These are phyloP conservation scores for Lasiurus cinereus DNA, from an alignment of 2,113 vertebrate genomes.

Conservation along the genomic window DNA sequence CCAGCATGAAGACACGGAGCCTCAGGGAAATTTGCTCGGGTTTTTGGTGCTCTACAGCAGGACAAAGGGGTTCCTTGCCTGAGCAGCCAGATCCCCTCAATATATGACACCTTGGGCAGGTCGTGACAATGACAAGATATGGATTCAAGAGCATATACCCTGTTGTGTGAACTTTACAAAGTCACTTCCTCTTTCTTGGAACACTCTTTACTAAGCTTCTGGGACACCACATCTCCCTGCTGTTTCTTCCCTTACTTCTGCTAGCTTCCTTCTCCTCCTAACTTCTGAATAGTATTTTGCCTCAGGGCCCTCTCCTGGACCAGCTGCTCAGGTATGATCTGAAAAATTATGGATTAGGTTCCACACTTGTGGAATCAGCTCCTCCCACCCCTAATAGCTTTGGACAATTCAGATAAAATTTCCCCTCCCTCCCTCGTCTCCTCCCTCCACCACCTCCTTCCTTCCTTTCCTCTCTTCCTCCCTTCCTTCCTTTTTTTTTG, in stretches of 20 bases:
- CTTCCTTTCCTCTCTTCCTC: not conserved
- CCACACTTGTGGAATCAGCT: not conserved
- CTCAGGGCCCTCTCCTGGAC: not conserved
- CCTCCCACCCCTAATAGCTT: not conserved
- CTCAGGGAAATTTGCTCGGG: not conserved
- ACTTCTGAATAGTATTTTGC: not conserved
- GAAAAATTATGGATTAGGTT: not conserved
- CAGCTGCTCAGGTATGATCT: not conserved
- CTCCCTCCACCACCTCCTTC: not conserved
- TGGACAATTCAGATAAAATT: not conserved
- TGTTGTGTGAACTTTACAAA: not conserved
- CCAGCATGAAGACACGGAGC: not conserved
- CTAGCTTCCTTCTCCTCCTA: not conserved
- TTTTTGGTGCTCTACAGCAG: not conserved
- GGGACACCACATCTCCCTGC: not conserved
- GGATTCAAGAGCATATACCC: not conserved
- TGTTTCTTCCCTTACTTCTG: not conserved
- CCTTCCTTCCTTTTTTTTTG: not conserved
- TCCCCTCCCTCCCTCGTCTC: not conserved
- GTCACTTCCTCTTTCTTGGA: not conserved
- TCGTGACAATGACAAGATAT: not conserved
- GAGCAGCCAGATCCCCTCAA: not conserved
- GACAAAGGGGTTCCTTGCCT: not conserved
- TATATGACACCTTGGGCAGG: not conserved
- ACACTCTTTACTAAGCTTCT: not conserved